Evolutionary conservation across 2,888 invertebrate genomes (phyloP).

Genomic region (Troglohyphantes excavatus): DNA sequence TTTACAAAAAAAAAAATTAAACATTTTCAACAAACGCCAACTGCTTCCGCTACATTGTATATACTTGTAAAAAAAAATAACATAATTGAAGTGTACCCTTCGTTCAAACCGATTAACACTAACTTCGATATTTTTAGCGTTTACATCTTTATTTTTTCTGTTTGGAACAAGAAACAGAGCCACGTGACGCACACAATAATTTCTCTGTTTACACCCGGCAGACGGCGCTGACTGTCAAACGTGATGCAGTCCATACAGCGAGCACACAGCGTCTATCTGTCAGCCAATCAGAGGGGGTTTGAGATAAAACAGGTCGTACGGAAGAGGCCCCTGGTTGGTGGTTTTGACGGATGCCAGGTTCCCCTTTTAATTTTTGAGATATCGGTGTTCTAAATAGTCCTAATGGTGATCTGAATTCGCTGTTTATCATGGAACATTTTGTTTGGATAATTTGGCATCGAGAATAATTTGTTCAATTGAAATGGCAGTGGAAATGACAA

Average conservation of each 20-base stretch:
- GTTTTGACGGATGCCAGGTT: constrained; percentile 49
- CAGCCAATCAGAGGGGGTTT: constrained; percentile 48
- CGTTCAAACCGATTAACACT: constrained; percentile 55
- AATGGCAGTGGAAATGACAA: background rate
- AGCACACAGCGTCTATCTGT: constrained; percentile 43
- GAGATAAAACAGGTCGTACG: constrained; percentile 50
- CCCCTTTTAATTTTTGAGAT: constrained; percentile 63
- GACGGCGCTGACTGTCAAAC: constrained; percentile 64
- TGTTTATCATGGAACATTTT: constrained; percentile 14
- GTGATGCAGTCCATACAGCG: constrained; percentile 56
- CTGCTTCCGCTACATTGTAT: constrained; percentile 16
- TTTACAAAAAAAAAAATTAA: background rate
- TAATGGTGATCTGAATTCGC: constrained; percentile 25
- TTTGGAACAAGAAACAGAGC: constrained; percentile 47
- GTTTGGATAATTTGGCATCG: constrained; percentile 36
- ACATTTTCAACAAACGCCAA: background rate
- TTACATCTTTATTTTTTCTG: background rate
- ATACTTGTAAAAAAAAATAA: background rate
- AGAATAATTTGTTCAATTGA: constrained; percentile 43
- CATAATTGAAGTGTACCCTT: constrained; percentile 34
- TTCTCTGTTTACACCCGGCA: constrained; percentile 59
- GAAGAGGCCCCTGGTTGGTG: constrained; percentile 24
- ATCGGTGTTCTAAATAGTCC: constrained; percentile 43
- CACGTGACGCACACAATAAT: constrained; percentile 21
- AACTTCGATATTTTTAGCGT: constrained; percentile 53